Base-by-base conservation (phyloP, 64 coral and sea anemone genomes). In the Astreopora myriophthalma region DNA sequence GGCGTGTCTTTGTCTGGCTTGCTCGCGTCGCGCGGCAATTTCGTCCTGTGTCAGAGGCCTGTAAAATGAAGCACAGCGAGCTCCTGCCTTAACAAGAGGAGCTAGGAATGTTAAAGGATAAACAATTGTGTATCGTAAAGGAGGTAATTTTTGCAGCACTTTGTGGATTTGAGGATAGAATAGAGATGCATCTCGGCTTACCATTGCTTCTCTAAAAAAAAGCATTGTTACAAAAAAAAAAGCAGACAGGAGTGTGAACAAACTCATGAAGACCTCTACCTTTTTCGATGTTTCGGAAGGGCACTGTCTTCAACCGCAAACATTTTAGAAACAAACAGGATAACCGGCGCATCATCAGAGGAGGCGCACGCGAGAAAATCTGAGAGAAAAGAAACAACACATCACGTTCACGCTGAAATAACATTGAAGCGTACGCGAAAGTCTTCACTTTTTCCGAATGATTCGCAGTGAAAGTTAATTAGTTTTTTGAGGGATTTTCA, bases 311-410 rank as follows among this genome's bases (percentile, higher is more conserved):
- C 97, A 26, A 99, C 97, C 17, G 97, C 83, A 61, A 93, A 93
- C 97, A 99, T 99, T 89, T 99, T 99, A 22, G 94, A 96, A 71
- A 99, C 87, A 91, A 96, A 99, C 32, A 99, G 82, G 25, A 99
- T 99, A 9, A 99, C 91, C 32, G 97, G 94, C 33, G 81, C 91
- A 30, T 90, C 87, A 20, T 96, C 91, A 29, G 89, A 74, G 25
- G 94, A 99, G 5, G 63, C 38, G 65, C 97, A 99, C 13, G 72
- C 74, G 36, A 99, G 69, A 69, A 99, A 99, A 84, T 89, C 97
- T 99, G 30, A 29, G 67, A 78, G 39, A 58, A 42, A 34, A 13
- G 12, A 22, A 93, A 65, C 17, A 31, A 23, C 8, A 13, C 20
- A n/a, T n/a, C n/a, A n/a, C n/a, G n/a, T n/a, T n/a, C 14, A 16